A percentile compares a stretch with the other conserved stretches of the same genome.
Conservation (phyloP, 2,113 vertebrate genomes). For the Zosterops japonicus region DNA sequence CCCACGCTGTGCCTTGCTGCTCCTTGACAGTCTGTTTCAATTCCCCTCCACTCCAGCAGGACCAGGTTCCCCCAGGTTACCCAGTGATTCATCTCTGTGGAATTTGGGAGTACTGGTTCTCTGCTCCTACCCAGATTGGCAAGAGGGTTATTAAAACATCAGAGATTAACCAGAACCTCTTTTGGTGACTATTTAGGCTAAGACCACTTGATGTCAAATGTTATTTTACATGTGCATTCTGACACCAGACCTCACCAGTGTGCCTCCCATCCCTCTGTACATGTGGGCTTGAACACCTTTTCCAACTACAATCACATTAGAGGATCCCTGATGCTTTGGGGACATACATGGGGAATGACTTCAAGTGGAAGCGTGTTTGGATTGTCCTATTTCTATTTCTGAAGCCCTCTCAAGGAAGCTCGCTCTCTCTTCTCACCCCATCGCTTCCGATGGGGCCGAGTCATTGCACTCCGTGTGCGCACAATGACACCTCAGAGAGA, state of each 20-base stretch:
- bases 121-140: not conserved
- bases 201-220: not conserved
- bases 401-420: conserved; percentile 47
- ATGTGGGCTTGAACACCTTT: not conserved
- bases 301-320: not conserved
- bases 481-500: conserved; percentile 62
- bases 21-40: not conserved
- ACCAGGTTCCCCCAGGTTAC: not conserved
- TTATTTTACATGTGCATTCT: not conserved
- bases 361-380: conserved; percentile 9
- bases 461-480: not conserved
- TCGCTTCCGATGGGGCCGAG: conserved; percentile 61
- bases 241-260: not conserved
- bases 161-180: not conserved
- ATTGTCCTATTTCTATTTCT: conserved; percentile 51
- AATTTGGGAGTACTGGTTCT: conserved; percentile 24
- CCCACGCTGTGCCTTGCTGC: not conserved
- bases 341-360: not conserved
- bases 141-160: not conserved
- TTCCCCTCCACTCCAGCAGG: not conserved
- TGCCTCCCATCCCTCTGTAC: not conserved
- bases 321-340: not conserved
- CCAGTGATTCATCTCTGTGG: conserved; percentile 17
- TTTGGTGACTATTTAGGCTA: not conserved
- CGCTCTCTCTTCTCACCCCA: conserved; percentile 60